Base-by-base conservation (phyloP, 1,140 invertebrate genomes). In the Monochamus saltuarius region DNA sequence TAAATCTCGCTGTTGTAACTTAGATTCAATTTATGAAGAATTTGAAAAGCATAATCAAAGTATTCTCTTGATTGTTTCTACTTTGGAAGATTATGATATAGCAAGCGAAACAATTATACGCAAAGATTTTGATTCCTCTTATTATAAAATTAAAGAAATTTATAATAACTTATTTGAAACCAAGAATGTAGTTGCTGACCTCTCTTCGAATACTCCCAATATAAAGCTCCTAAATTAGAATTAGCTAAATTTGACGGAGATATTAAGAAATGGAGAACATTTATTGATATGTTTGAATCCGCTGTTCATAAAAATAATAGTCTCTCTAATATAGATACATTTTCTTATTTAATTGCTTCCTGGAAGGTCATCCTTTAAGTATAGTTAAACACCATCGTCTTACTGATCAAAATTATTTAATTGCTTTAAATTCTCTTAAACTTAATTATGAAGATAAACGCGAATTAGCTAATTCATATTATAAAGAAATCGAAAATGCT, bases 231-330 rank as follows among this genome's bases (percentile, higher is more conserved):
- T 8, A 17, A 52, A 47, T 11, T 63, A 7, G 56, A 63, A 19
- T 16, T 63, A 34, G 42, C 39, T 39, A 59, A 38, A 46, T 63
- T 63, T 47, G 61, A 63, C n/a, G 57, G 61, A 14, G 40, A 59
- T 45, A 19, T 53, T 9, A 59, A 42, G 34, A 35, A 51, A 37
- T 63, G 56, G 56, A 36, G 36, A n/a, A 34, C 47, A 3, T 63
- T 64, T 51, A 55, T 60, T 14, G 54, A 60, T 39, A 37, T 55
- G 35, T 64, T 64, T 22, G 40, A 60, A 35, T 35, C 50, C 1
- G 35, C 49, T 8, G 62, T 64, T 17, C 56, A 64, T 39, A 47
- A 55, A 16, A 43, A 45, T 9, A 38, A 22, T 14, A 13, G 11
- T 51, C 36, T 51, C 7, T 35, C 11, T 7, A 51, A 51, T 51